phyloP scores from a whole-genome alignment of 1,140 invertebrate genomes.

The Trachymyrmex septentrionalis region DNA sequence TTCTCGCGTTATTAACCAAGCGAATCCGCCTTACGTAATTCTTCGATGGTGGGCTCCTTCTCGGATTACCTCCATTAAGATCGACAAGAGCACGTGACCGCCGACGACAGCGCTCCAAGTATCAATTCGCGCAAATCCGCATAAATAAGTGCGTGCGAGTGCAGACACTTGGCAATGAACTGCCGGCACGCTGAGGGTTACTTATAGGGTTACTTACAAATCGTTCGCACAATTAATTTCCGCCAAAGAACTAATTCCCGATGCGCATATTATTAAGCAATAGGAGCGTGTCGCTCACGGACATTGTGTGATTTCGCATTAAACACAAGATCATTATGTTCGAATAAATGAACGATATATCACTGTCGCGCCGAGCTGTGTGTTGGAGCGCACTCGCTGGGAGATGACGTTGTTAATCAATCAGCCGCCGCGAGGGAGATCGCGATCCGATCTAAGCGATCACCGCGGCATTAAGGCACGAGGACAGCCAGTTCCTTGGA shows the following conservation, averaged over 20 bases:
- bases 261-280: slow-evolving; percentile 54
- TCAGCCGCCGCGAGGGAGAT: slow-evolving; percentile 61
- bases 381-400: slow-evolving; percentile 27
- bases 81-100: slow-evolving; percentile 19
- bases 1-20: slow-evolving; percentile 45
- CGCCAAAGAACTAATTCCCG: slow-evolving; percentile 54
- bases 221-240: slow-evolving; percentile 56
- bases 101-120: slow-evolving; percentile 4
- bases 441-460: slow-evolving; percentile 53
- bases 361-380: slow-evolving; percentile 31
- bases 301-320: slow-evolving; percentile 58
- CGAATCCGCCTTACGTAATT: slow-evolving; percentile 39
- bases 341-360: slow-evolving; percentile 63
- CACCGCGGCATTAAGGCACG: slow-evolving; percentile 49
- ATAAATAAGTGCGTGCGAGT: slow-evolving; percentile 40
- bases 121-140: slow-evolving; percentile 32
- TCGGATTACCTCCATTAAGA: neutral
- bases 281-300: slow-evolving; percentile 47
- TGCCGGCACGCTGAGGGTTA: slow-evolving; percentile 1
- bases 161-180: slow-evolving; percentile 38
- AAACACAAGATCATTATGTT: slow-evolving; percentile 62
- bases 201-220: slow-evolving; percentile 45
- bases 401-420: slow-evolving; percentile 70
- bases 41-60: slow-evolving; percentile 36
- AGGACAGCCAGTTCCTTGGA: slow-evolving; percentile 65